Conservation (phyloP, 2,797 vertebrate genomes). For the Spinibarbus caldwelli region DNA sequence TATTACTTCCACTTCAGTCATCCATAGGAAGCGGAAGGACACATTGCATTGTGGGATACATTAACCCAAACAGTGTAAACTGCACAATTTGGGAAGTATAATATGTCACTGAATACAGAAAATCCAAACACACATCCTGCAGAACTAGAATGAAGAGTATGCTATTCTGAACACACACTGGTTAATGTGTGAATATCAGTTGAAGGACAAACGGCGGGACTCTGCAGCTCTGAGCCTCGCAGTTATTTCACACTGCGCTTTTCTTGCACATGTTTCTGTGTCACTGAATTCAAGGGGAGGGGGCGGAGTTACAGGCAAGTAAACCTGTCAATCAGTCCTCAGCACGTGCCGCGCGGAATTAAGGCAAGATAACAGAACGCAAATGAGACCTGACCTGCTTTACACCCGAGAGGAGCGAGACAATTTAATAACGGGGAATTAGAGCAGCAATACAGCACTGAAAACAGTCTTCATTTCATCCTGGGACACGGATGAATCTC, state of each 20-base stretch:
- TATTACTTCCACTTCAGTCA: not conserved
- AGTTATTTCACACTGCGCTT: not conserved
- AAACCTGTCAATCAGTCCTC: constrained; percentile 21
- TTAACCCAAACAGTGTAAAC: not conserved
- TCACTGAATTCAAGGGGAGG: not conserved
- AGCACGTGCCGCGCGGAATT: not conserved
- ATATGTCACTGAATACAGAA: not conserved
- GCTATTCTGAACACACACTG: not conserved
- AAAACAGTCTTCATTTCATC: not conserved
- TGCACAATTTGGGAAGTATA: not conserved
- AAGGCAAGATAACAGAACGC: not conserved
- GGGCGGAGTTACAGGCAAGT: not conserved
- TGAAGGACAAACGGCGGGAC: not conserved
- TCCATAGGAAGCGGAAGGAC: not conserved
- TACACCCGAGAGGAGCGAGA: constrained; percentile 16
- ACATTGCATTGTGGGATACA: not conserved
- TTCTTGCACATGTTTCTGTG: not conserved
- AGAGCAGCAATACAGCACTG: not conserved
- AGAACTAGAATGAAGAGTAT: not conserved
- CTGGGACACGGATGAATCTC: not conserved
- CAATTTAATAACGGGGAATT: not conserved
- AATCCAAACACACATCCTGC: not conserved
- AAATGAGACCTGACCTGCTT: constrained; percentile 25
- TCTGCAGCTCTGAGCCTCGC: constrained; percentile 10
- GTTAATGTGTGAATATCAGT: constrained; percentile 6